Evolutionary conservation across 2,888 invertebrate genomes (phyloP), one percentile per base, ranked within the genome.

Genomic region (Ormyrus thymus): DNA sequence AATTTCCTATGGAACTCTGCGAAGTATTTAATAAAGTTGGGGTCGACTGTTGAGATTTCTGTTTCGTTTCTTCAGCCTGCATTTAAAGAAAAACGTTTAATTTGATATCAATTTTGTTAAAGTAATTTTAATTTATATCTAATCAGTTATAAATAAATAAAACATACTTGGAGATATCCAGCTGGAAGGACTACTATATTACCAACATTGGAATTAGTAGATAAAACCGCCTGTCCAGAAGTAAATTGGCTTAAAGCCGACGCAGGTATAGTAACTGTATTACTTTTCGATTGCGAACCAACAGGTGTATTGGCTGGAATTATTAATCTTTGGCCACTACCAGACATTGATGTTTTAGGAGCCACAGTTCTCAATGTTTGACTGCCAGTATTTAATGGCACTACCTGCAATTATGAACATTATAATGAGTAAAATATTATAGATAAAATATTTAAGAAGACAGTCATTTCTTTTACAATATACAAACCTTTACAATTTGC

Each of bases 171-270:
- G 74, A 93, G 89, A 86, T 92, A 93, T 80, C 92, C 92, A 6
- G 93, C 92, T 46, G 93, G 93, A 9, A 93, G 89, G 84, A 93
- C 91, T 15, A 93, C 92, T 86, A 93, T 92, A 82, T 91, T 92
- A 2, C 91, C 89, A n/a, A 91, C 87, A 77, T 88, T 89, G 1
- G 89, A 84, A 82, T 86, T 86, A 3, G 89, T 86, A 4, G 90
- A 89, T 51, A 90, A 80, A 45, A 90, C 89, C 9, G 89, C 89
- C 80, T 90, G 90, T 53, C 89, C 90, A 29, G 90, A 87, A 4
- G 90, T 86, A 50, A 91, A 84, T 81, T 90, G 90, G 81, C 86
- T 90, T 51, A 91, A 83, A 68, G 91, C 89, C 45, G 91, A 90
- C 9, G 90, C 90, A 9, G 91, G 90, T 81, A 91, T 89, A 6